Evolutionary conservation across 2,888 invertebrate species (phyloP).

Genomic region (Hymenopus coronatus): DNA sequence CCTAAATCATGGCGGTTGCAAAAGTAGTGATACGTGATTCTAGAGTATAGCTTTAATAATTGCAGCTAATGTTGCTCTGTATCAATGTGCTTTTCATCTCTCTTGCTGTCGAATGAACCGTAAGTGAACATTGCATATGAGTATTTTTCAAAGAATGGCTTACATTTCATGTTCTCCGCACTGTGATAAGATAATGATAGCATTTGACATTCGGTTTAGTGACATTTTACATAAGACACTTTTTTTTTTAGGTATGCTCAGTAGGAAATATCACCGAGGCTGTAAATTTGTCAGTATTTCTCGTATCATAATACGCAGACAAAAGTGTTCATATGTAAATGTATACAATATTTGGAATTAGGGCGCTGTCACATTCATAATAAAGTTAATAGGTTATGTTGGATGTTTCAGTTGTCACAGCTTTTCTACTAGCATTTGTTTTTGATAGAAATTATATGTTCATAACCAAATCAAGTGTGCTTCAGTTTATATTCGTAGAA

Average conservation of each 20-base stretch:
- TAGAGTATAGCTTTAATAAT: neutral
- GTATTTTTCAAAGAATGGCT: neutral
- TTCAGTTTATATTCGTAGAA: neutral
- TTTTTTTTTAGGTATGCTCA: no score
- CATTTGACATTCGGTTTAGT: neutral
- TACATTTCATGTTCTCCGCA: neutral
- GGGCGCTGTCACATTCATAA: neutral
- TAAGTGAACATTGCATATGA: neutral
- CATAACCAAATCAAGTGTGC: neutral
- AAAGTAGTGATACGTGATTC: neutral
- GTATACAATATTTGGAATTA: no score
- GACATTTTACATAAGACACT: neutral
- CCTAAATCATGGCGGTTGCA: neutral
- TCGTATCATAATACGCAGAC: no score
- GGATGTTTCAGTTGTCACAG: neutral
- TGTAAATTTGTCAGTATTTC: no score
- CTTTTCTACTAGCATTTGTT: neutral
- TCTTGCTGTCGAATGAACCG: neutral
- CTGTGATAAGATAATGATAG: neutral
- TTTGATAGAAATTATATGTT: neutral
- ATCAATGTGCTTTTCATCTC: neutral
- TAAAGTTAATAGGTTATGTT: neutral
- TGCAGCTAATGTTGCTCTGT: neutral
- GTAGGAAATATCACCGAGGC: no score
- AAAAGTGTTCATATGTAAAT: no score